Percentiles rank a stretch among this genome's conserved stretches.
Evolutionary conservation across 2,888 invertebrate species (phyloP).

Genomic region (Teinopalpus imperialis): DNA sequence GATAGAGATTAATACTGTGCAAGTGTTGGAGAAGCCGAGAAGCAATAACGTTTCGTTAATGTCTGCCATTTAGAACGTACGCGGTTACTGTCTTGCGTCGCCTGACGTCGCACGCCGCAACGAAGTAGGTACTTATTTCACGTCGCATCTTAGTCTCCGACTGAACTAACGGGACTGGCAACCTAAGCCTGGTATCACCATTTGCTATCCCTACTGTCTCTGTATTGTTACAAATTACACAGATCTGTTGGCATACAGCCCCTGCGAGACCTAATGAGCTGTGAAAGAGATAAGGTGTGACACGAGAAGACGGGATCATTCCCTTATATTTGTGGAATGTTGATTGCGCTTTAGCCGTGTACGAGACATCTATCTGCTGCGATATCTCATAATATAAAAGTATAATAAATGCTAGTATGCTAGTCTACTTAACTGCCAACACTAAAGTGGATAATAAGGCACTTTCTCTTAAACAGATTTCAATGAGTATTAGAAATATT

Average conservation of each 20-base stretch:
- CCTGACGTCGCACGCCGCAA: slow-evolving; percentile 51
- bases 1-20: slow-evolving; percentile 73
- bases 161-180: slow-evolving; percentile 59
- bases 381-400: too few relatives aligned
- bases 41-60: slow-evolving; percentile 77
- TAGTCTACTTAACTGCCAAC: too few relatives aligned
- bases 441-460: too few relatives aligned
- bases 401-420: too few relatives aligned
- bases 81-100: slow-evolving; percentile 67
- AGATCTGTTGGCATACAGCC: slow-evolving; percentile 64
- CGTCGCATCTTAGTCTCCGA: slow-evolving; percentile 47
- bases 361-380: too few relatives aligned
- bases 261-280: slow-evolving; percentile 77
- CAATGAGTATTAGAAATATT: too few relatives aligned
- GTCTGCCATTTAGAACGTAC: slow-evolving; percentile 72
- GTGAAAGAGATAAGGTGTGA: slow-evolving; percentile 82
- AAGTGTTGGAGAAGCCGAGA: slow-evolving; percentile 68
- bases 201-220: slow-evolving; percentile 64
- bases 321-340: slow-evolving; percentile 63
- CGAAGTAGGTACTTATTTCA: slow-evolving; percentile 53
- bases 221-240: slow-evolving; percentile 77
- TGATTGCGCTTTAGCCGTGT: slow-evolving; percentile 49
- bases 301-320: slow-evolving; percentile 66
- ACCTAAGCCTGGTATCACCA: slow-evolving; percentile 68
- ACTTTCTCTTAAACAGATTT: too few relatives aligned